A percentile compares a stretch with the other conserved stretches of the same genome.
phyloP scores from a whole-genome alignment of 2,888 invertebrate genomes.

The Linyphia triangularis region DNA sequence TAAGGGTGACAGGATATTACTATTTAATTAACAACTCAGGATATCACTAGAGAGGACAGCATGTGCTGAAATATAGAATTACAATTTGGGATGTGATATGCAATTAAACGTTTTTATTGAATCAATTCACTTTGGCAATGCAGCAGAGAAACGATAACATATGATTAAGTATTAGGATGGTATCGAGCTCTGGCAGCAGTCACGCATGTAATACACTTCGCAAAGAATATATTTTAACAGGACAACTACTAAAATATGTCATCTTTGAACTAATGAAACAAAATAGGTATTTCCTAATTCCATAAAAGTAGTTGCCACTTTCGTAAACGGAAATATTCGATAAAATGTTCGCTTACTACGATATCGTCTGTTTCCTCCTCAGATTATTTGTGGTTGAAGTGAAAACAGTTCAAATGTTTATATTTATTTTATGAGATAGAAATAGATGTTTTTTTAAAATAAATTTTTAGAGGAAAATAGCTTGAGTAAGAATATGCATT shows the following conservation, averaged over 20 bases:
- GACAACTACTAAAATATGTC: too few species aligned
- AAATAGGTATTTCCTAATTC: neutral
- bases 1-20: neutral
- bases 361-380: too few species aligned
- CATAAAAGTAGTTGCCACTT: neutral
- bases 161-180: neutral
- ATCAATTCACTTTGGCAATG: neutral
- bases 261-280: neutral
- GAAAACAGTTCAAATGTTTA: too few species aligned
- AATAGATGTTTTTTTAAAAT: too few species aligned
- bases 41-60: neutral
- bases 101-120: neutral
- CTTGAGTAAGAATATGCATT: too few species aligned
- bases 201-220: neutral
- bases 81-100: neutral
- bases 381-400: too few species aligned
- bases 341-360: neutral
- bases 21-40: neutral
- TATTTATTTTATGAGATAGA: too few species aligned
- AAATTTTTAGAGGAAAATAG: too few species aligned
- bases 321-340: neutral
- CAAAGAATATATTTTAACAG: too few species aligned
- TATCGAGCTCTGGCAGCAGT: neutral
- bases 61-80: neutral
- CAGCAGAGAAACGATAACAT: neutral